phyloP scores from a whole-genome alignment of 2,113 vertebrate genomes.

The Bucco capensis region DNA sequence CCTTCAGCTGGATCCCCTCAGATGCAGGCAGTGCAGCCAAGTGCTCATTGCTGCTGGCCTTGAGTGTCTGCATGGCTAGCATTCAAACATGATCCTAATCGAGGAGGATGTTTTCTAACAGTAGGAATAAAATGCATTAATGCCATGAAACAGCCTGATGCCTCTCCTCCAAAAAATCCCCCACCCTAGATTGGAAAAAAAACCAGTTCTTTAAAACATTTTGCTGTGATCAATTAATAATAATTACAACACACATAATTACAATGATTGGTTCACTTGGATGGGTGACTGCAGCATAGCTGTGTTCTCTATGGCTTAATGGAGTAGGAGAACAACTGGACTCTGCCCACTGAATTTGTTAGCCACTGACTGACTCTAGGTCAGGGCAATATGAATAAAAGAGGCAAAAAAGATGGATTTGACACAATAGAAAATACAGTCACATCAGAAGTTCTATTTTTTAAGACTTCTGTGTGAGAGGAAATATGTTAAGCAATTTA shows the following conservation, averaged over 20 bases:
- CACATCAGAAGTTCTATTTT: not conserved
- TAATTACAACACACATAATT: not conserved
- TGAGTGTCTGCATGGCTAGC: not conserved
- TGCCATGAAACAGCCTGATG: not conserved
- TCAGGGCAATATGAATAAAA: not conserved
- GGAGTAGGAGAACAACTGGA: not conserved
- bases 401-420: not conserved
- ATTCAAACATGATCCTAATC: slow-evolving; percentile 33
- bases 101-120: not conserved
- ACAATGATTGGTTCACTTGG: not conserved
- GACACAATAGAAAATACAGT: not conserved
- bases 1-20: not conserved
- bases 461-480: not conserved
- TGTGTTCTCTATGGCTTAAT: not conserved
- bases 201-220: not conserved
- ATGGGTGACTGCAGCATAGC: not conserved
- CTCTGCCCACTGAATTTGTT: not conserved
- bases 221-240: not conserved
- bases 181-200: not conserved
- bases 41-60: not conserved
- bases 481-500: slow-evolving; percentile 36
- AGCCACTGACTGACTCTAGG: not conserved
- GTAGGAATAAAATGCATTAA: not conserved
- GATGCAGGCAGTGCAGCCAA: not conserved
- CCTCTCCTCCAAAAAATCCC: not conserved